A percentile compares a stretch with the other conserved stretches of the same genome.
Conservation (phyloP, 2,797 vertebrate genomes). For the Anguilla pacifica region DNA sequence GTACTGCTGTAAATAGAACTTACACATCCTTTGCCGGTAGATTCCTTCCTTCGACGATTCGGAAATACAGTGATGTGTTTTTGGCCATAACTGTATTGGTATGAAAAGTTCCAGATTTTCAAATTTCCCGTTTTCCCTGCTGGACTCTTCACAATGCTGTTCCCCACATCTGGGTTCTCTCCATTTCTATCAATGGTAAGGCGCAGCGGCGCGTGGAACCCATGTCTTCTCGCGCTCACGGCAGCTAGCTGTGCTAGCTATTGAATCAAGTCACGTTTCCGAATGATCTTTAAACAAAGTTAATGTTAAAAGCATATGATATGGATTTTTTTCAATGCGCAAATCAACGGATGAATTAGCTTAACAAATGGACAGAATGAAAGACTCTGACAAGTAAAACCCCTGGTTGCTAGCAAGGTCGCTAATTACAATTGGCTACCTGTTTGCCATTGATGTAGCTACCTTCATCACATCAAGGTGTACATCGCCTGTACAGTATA, state of each 20-base stretch:
- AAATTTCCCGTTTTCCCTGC: slow-evolving; percentile 43
- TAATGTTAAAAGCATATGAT: not conserved
- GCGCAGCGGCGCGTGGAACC: slow-evolving; percentile 10
- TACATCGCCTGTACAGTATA: not conserved
- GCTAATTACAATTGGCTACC: slow-evolving; percentile 17
- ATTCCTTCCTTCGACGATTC: slow-evolving; percentile 87
- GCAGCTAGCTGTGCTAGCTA: not conserved
- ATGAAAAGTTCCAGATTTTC: slow-evolving; percentile 41
- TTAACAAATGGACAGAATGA: not conserved
- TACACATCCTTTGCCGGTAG: slow-evolving; percentile 91
- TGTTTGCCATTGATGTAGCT: slow-evolving; percentile 8
- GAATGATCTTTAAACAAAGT: slow-evolving; percentile 6
- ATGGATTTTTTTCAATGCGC: not conserved
- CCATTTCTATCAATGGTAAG: slow-evolving; percentile 12
- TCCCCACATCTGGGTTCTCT: slow-evolving; percentile 22
- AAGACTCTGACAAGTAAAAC: not conserved
- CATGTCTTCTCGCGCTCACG: not conserved
- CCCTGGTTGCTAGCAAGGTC: not conserved
- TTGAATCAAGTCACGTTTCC: not conserved
- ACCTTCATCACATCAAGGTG: slow-evolving; percentile 1
- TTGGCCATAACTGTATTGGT: slow-evolving; percentile 74
- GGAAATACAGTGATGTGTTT: slow-evolving; percentile 85
- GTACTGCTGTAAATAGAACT: slow-evolving; percentile 58
- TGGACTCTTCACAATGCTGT: not conserved
- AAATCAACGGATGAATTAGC: not conserved